Percentiles rank a stretch among this genome's conserved stretches.
phyloP scores from a whole-genome alignment of 2,113 vertebrate species.

The Murina feae region DNA sequence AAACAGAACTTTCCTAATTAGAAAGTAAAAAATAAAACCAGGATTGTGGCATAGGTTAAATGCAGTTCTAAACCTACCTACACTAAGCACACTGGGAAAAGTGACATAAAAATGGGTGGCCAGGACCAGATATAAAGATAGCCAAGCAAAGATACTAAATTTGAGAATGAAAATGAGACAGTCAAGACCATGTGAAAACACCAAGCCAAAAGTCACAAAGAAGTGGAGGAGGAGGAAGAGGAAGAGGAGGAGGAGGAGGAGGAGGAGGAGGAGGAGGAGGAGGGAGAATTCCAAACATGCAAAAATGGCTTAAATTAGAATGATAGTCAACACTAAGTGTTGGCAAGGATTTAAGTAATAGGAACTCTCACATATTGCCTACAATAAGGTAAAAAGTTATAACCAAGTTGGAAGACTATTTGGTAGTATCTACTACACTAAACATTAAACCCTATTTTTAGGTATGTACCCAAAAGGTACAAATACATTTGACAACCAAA shows the following conservation, averaged over 20 bases:
- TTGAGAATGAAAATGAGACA: background rate
- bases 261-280: background rate
- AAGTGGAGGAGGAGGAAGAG: too few relatives aligned
- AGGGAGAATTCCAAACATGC: background rate
- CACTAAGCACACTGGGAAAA: background rate
- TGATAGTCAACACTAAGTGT: background rate
- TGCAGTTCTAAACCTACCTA: background rate
- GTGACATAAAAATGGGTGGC: background rate
- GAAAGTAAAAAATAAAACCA: background rate
- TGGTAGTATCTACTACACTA: background rate
- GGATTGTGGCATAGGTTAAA: background rate
- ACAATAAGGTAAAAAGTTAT: background rate
- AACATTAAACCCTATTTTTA: background rate
- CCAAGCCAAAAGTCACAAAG: background rate
- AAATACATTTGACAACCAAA: background rate
- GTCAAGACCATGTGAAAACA: background rate
- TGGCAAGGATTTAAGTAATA: background rate
- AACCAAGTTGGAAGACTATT: background rate
- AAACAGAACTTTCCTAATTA: background rate
- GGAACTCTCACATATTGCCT: background rate
- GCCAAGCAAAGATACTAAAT: background rate
- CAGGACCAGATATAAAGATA: background rate
- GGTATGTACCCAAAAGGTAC: background rate
- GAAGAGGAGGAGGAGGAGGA: too few relatives aligned
- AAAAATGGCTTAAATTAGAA: background rate